Conservation (phyloP, 2,113 vertebrate species). For the Camelus bactrianus region DNA sequence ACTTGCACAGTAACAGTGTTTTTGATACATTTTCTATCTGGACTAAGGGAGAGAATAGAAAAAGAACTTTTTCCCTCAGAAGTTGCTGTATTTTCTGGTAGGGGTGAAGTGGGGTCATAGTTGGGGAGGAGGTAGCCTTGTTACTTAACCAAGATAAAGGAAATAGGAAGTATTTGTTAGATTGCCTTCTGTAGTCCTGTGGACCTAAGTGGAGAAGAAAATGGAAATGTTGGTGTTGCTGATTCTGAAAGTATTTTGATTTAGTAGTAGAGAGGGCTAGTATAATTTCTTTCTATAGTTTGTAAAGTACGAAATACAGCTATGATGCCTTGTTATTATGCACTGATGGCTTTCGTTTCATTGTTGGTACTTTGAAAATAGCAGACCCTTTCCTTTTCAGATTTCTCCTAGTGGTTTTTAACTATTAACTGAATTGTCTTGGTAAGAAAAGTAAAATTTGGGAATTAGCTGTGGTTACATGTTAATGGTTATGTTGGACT, state of each 20-base stretch:
- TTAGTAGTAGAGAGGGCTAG: slow-evolving; percentile 17
- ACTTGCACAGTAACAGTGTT: slow-evolving; percentile 46
- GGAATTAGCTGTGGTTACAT: slow-evolving; percentile 51
- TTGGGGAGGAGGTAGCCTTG: background rate
- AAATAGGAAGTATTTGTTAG: slow-evolving; percentile 1
- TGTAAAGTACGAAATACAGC: slow-evolving; percentile 22
- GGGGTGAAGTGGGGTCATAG: background rate
- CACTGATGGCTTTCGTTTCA: slow-evolving; percentile 32
- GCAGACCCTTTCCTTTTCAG: background rate
- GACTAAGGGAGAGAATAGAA: slow-evolving; percentile 42
- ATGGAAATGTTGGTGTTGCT: slow-evolving; percentile 21
- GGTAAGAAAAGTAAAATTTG: slow-evolving; percentile 62
- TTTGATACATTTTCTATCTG: slow-evolving; percentile 27
- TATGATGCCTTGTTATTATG: background rate
- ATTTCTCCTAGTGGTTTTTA: slow-evolving; percentile 30
- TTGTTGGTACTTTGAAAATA: slow-evolving; percentile 41
- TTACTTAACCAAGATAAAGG: slow-evolving; percentile 20
- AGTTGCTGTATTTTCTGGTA: slow-evolving; percentile 49
- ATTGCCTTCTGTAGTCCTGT: background rate
- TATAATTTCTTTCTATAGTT: slow-evolving; percentile 43
- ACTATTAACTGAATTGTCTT: slow-evolving; percentile 51
- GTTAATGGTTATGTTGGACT: slow-evolving; percentile 27
- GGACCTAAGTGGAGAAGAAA: slow-evolving; percentile 9
- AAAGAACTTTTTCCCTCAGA: slow-evolving; percentile 49
- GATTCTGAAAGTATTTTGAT: slow-evolving; percentile 56